Percentiles rank a stretch among this genome's conserved stretches.
These are phyloP conservation scores for Terrapene triunguis DNA, from an alignment of 2,113 vertebrate genomes.

Conservation along the genomic window DNA sequence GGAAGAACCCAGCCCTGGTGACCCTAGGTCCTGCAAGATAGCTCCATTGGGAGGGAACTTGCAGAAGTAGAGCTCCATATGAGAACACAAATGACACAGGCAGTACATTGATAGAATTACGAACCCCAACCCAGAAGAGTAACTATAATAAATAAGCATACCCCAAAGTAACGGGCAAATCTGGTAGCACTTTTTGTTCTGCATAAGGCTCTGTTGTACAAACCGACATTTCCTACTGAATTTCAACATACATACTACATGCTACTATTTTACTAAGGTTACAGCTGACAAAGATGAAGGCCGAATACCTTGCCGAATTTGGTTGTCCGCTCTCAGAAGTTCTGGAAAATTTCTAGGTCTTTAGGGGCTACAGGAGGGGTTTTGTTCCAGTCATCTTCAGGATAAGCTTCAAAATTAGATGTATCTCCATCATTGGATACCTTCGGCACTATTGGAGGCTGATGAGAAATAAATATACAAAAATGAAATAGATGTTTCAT, in stretches of 20 bases:
- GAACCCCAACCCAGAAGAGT: too few relatives aligned
- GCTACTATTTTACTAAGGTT: not conserved
- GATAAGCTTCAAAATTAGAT: constrained; percentile 97
- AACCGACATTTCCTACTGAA: not conserved
- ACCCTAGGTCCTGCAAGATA: too few relatives aligned
- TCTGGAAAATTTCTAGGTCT: constrained; percentile 93
- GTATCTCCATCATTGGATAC: constrained; percentile 92
- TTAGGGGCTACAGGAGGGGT: constrained; percentile 84
- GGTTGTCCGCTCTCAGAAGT: constrained; percentile 83
- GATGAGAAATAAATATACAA: constrained; percentile 8
- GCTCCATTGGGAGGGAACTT: too few relatives aligned
- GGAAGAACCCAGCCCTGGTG: too few relatives aligned
- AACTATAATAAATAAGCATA: too few relatives aligned
- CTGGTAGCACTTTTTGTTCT: not conserved
- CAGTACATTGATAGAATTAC: too few relatives aligned
- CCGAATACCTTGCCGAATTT: constrained; percentile 41
- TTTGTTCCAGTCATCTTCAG: constrained; percentile 93
- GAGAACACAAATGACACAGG: too few relatives aligned
- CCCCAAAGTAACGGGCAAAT: too few relatives aligned
- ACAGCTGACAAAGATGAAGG: not conserved
- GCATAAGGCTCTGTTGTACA: not conserved
- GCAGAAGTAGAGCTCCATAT: too few relatives aligned
- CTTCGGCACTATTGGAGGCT: constrained; percentile 95
- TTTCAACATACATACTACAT: not conserved
- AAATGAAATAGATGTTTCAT: not conserved